These are phyloP conservation scores for Triops longicaudatus DNA, from an alignment of 1,140 invertebrate genomes.

Conservation along the genomic window DNA sequence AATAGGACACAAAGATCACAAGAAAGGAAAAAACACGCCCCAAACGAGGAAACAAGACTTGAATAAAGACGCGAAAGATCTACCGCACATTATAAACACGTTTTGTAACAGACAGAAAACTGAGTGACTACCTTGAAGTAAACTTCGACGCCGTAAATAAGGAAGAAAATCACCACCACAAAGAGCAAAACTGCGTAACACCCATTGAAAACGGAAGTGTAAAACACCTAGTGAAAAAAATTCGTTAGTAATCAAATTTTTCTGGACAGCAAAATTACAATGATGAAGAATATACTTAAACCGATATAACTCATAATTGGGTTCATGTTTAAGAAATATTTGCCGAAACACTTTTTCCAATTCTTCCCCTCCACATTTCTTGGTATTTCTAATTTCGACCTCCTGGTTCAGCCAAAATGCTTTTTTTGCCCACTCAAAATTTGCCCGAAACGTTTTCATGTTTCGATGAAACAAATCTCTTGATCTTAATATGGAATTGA, in stretches of 20 bases:
- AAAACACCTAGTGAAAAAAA: slow-evolving; percentile 53
- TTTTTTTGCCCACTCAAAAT: no score
- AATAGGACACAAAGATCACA: background rate
- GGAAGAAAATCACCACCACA: slow-evolving; percentile 83
- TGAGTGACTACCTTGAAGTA: slow-evolving; percentile 70
- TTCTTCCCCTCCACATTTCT: no score
- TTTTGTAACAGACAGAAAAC: background rate
- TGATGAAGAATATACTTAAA: no score
- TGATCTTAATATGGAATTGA: no score
- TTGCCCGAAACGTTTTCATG: no score
- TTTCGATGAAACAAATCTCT: no score
- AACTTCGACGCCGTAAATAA: slow-evolving; percentile 90
- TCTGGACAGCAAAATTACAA: no score
- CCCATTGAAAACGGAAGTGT: slow-evolving; percentile 78
- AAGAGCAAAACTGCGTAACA: slow-evolving; percentile 83
- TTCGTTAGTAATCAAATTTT: background rate
- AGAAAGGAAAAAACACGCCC: background rate
- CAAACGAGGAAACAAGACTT: slow-evolving; percentile 15
- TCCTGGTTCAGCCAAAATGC: no score
- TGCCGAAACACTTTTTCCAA: no score
- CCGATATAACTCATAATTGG: no score
- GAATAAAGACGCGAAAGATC: background rate
- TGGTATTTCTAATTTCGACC: no score
- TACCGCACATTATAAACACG: background rate
- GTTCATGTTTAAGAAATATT: no score